Conservation (phyloP, 2,888 invertebrate species). For the Stenolophus ochropezus region DNA sequence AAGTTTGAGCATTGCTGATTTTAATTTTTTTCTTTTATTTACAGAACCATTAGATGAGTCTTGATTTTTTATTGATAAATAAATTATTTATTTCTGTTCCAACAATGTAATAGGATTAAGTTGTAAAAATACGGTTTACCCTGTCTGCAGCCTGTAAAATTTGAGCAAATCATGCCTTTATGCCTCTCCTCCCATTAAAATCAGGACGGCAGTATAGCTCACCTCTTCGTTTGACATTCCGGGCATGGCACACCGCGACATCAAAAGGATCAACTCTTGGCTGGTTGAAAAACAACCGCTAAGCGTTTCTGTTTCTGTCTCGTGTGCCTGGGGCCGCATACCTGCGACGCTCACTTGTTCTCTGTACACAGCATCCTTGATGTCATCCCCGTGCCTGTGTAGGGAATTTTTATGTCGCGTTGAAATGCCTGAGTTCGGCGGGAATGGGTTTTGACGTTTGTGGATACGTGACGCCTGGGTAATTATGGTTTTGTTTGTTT, state of each 20-base stretch:
- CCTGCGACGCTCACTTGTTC: constrained; percentile 29
- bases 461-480: constrained; percentile 17
- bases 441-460: constrained; percentile 8
- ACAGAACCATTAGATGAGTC: too few species aligned
- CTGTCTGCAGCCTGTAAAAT: too few species aligned
- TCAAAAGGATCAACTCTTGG: constrained; percentile 45
- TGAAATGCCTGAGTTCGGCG: constrained; percentile 12
- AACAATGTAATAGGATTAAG: too few species aligned
- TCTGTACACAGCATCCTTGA: constrained; percentile 14
- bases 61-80: too few species aligned
- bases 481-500: constrained; percentile 39
- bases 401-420: constrained; percentile 28
- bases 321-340: neutral
- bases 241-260: constrained; percentile 1
- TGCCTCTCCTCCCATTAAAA: neutral
- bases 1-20: too few species aligned
- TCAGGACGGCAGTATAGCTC: neutral
- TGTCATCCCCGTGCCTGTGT: constrained; percentile 2
- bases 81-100: too few species aligned
- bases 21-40: too few species aligned
- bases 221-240: constrained; percentile 31
- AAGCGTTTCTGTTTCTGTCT: constrained; percentile 47
- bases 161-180: too few species aligned
- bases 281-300: constrained; percentile 37
- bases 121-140: too few species aligned